Conservation (phyloP, 2,888 invertebrate genomes). For the Ophion costatus region DNA sequence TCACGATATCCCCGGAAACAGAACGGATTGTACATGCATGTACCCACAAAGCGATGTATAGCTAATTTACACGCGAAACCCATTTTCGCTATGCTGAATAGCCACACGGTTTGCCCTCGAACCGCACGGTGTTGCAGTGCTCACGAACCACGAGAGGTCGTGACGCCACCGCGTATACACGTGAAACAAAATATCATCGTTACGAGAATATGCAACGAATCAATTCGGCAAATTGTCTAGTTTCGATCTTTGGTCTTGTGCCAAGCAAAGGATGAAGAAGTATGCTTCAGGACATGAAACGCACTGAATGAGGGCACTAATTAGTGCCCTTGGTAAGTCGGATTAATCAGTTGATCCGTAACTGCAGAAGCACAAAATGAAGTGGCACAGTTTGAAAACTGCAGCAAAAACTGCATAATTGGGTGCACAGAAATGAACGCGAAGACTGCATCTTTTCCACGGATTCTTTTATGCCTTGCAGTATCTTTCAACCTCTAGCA, state of each 20-base stretch:
- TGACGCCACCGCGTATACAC: background rate
- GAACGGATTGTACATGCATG: background rate
- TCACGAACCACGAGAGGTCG: conserved; percentile 5
- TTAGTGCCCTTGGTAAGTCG: conserved; percentile 44
- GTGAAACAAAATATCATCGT: conserved; percentile 8
- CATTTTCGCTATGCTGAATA: conserved; percentile 10
- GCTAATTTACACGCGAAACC: conserved; percentile 7
- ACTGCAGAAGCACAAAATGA: conserved; percentile 21
- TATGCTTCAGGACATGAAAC: background rate
- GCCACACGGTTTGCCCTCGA: conserved; percentile 10
- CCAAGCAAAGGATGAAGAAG: conserved; percentile 6
- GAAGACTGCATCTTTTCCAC: conserved; percentile 27
- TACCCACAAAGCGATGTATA: background rate
- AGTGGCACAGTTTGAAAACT: conserved; percentile 17
- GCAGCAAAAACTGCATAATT: conserved; percentile 56
- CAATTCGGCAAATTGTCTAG: background rate
- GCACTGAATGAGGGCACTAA: conserved; percentile 22
- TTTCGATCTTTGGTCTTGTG: conserved; percentile 5
- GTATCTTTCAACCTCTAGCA: conserved; percentile 22
- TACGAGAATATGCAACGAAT: background rate
- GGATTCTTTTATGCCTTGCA: conserved; percentile 20
- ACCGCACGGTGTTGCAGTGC: conserved; percentile 23
- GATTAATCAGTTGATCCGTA: conserved; percentile 41
- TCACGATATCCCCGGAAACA: conserved; percentile 14
- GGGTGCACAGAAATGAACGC: conserved; percentile 37